Percentiles rank a stretch among this genome's conserved stretches.
Evolutionary conservation across 2,113 vertebrate species (phyloP).

Genomic region (Hemiscyllium ocellatum): DNA sequence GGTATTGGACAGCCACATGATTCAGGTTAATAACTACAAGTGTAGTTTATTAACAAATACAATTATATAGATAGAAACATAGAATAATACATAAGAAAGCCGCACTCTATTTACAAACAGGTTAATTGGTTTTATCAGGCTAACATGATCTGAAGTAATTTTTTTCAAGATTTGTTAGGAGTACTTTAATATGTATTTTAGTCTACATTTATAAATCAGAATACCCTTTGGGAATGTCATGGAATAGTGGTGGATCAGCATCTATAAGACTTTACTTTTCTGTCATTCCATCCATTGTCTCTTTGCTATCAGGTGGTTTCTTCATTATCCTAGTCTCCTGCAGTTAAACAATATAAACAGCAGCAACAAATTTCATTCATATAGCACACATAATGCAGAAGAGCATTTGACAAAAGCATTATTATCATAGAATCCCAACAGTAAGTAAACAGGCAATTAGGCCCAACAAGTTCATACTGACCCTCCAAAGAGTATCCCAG

Average conservation of each 20-base stretch:
- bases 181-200: background rate
- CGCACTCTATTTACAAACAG: background rate
- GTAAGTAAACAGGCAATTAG: too few relatives aligned
- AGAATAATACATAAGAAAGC: background rate
- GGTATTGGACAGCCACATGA: too few relatives aligned
- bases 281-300: background rate
- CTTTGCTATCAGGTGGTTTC: background rate
- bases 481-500: too few relatives aligned
- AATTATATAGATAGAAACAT: background rate
- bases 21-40: background rate
- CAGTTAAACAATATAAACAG: background rate
- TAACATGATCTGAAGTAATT: background rate
- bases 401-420: background rate
- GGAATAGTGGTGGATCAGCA: background rate
- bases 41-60: background rate
- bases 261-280: background rate
- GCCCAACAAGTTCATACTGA: too few relatives aligned
- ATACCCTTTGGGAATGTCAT: background rate
- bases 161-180: background rate
- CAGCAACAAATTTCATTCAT: background rate
- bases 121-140: background rate
- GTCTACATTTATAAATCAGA: background rate
- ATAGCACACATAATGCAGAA: background rate
- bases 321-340: background rate
- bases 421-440: background rate